Evolutionary conservation across 2,113 vertebrate species (phyloP), one percentile per base, ranked within the genome.

Genomic region (Oophaga pumilio): DNA sequence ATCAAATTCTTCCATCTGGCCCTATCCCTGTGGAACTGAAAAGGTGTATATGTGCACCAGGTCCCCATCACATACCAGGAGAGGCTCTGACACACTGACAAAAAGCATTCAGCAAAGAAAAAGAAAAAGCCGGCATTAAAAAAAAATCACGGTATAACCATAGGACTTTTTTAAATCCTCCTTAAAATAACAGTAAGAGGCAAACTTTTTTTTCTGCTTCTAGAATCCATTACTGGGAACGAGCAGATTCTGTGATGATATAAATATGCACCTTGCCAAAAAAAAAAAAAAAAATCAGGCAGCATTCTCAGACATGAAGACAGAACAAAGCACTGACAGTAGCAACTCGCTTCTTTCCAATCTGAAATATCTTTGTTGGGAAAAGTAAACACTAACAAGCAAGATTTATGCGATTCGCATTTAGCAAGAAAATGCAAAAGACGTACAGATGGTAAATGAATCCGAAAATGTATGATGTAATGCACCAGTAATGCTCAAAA

Each of bases 1-100:
- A 99, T 99, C 97, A 98, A 98, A 98, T 98, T 97, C 97, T 97
- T 99, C 98, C 97, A 99, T 99, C 97, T 99, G 98, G 97, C 97
- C 95, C 95, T 96, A 94, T 98, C 97, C 97, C 97, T 92, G 95
- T 95, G 97, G 97, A 98, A 96, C 96, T 93, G 95, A 96, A 97
- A 97, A 99, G 97, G 97, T 98, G 97, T 97, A 97, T 83, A 96
- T 94, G 93, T 94, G 96, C 96, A 97, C 96, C 95, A 90, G 93
- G 97, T 96, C 97, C 96, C 97, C 97, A 96, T 95, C 95, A 97
- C 96, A 97, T 97, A 97, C 96, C 96, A 96, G 95, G 96, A 97
- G 95, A 96, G 95, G 94, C 96, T 95, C 95, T 97, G 96, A 95
- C 96, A 97, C 94, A 95, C 96, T 96, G 95, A 96, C 96, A 97